Conservation (phyloP, 2,113 vertebrate species). For the Sitta europaea region DNA sequence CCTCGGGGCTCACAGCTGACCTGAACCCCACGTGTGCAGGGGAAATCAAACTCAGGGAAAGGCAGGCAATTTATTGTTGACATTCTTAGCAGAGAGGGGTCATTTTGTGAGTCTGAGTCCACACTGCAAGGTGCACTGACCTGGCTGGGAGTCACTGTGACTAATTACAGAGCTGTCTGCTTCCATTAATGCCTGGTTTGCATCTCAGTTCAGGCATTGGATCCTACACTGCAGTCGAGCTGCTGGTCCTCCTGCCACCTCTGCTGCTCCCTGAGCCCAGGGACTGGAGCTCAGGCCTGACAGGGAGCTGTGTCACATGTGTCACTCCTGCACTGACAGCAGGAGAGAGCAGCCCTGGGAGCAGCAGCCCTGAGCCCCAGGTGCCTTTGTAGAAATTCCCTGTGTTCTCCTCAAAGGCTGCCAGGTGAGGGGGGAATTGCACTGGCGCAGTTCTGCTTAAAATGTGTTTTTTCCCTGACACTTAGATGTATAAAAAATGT, state of each 20-base stretch:
- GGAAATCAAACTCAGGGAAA: neutral
- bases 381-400: constrained; percentile 13
- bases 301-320: neutral
- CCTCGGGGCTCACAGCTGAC: neutral
- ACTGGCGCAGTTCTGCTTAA: neutral
- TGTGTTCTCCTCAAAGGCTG: constrained; percentile 23
- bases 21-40: neutral
- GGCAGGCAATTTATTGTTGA: constrained; percentile 16
- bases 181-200: constrained; percentile 12
- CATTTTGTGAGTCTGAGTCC: neutral
- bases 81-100: neutral
- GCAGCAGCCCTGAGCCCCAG: neutral
- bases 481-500: constrained; percentile 1
- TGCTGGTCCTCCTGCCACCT: neutral
- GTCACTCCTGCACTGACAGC: neutral
- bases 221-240: neutral
- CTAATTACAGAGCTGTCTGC: constrained; percentile 61
- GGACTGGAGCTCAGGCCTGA: neutral
- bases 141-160: constrained; percentile 1
- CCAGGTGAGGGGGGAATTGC: neutral
- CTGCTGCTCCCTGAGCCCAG: neutral
- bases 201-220: neutral
- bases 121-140: constrained; percentile 23
- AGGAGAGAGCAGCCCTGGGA: neutral
- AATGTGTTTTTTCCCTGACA: neutral